Base-by-base conservation (phyloP, 92 coral and sea anemone genomes). In the Paragorgia papillata region DNA sequence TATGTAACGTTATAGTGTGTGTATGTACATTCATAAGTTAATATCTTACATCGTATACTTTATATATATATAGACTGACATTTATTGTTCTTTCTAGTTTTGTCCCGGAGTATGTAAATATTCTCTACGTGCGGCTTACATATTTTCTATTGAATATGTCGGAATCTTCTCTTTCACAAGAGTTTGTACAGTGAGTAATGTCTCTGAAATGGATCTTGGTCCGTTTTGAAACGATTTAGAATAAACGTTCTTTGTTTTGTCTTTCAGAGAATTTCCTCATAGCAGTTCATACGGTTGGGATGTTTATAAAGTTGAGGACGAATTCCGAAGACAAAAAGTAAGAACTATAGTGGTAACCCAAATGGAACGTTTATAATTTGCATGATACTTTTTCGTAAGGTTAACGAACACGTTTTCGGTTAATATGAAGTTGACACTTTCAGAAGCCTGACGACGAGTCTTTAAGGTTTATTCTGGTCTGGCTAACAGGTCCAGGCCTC, bases 311-410 rank as follows among this genome's bases (percentile, higher is more conserved):
- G 86, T 83, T 49, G 84, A 84, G 27, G 80, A 94, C 12, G 98
- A 94, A 79, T 94, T 86, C 74, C 64, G 66, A 12, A 84, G 98
- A 30, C 98, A 94, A 40, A 79, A 87, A 74, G 97, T 93, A 44
- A 33, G 80, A 15, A 4, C 32, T 29, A 56, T 3, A 5, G 58
- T 17, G n/a, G 43, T 37, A 10, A 4, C 43, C 10, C 43, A 37
- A 4, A 37, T 12, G 43, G 43, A 5, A 37, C 43, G 5, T 37
- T 37, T 12, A 37, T 37, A 37, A 4, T 37, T 37, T 4, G 43
- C 17, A 55, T 55, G 61, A 5, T 53, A 3, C 6, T 53, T 53
- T 53, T 24, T 53, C 59, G 59, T n/a, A n/a, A n/a, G n/a, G n/a
- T n/a, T n/a, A n/a, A n/a, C n/a, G n/a, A n/a, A n/a, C n/a, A n/a